Evolutionary conservation across 2,888 invertebrate species (phyloP).

Genomic region (Piscicola geometra): DNA sequence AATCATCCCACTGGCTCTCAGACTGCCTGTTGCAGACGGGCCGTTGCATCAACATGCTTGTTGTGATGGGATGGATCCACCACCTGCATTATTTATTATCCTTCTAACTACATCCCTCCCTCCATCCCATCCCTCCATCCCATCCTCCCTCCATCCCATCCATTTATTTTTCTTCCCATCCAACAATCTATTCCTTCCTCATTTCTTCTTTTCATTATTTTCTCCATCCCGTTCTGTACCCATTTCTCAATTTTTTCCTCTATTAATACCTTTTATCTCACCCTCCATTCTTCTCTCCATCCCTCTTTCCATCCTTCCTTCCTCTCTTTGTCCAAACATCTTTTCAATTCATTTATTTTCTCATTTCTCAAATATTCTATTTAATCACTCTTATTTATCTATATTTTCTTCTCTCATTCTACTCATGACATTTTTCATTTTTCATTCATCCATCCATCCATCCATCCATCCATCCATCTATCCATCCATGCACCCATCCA

Average conservation of each 20-base stretch:
- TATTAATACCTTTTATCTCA: not conserved
- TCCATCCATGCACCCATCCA: not conserved
- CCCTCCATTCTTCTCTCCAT: not conserved
- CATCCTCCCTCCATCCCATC: not conserved
- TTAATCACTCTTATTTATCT: not conserved
- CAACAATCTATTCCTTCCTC: not conserved
- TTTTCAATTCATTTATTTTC: not conserved
- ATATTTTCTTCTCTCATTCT: not conserved
- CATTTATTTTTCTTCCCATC: not conserved
- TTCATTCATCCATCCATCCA: constrained; percentile 14
- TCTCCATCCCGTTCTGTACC: not conserved
- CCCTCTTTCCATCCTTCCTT: not conserved
- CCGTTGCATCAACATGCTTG: no score
- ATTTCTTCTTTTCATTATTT: not conserved
- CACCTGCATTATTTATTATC: no score
- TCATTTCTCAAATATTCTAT: not conserved
- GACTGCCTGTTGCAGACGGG: no score
- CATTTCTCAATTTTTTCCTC: constrained; percentile 1
- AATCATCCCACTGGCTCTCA: no score
- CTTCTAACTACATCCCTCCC: not conserved
- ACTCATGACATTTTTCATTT: not conserved
- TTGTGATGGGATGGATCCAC: no score
- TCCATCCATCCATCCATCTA: not conserved
- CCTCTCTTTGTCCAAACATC: not conserved
- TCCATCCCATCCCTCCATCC: constrained; percentile 8